A percentile compares a stretch with the other conserved stretches of the same genome.
These are phyloP conservation scores for Dicentrarchus labrax DNA, from an alignment of 2,113 vertebrate species.

Conservation along the genomic window DNA sequence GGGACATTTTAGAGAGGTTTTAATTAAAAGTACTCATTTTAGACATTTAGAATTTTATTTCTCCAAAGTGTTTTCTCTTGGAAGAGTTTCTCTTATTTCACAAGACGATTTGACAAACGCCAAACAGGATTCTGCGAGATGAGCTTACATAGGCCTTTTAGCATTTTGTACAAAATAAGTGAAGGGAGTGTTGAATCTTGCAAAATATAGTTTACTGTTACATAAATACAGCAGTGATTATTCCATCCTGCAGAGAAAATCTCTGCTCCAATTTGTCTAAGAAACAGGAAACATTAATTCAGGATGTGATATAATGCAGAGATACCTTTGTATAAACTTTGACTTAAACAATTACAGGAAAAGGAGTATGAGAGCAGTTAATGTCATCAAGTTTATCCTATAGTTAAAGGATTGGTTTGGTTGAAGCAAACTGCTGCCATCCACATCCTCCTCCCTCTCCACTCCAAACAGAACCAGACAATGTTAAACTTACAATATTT, in stretches of 20 bases:
- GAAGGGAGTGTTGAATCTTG: neutral
- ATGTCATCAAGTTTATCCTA: slow-evolving; percentile 1
- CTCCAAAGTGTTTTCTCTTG: slow-evolving; percentile 12
- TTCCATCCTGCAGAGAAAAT: neutral
- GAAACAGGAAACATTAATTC: slow-evolving; percentile 24
- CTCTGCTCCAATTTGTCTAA: neutral
- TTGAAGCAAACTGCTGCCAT: slow-evolving; percentile 6
- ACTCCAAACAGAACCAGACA: slow-evolving; percentile 3
- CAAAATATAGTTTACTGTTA: neutral
- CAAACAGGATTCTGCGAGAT: neutral
- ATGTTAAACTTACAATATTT: slow-evolving; percentile 11
- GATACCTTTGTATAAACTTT: neutral
- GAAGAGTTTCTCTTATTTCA: slow-evolving; percentile 20
- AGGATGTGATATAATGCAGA: slow-evolving; percentile 13
- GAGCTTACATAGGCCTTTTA: neutral
- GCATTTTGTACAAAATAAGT: slow-evolving; percentile 18
- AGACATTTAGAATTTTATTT: slow-evolving; percentile 20
- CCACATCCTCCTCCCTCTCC: neutral
- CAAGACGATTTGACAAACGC: slow-evolving; percentile 3
- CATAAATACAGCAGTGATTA: neutral
- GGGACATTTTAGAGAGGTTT: slow-evolving; percentile 7
- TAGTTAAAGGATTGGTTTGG: slow-evolving; percentile 5
- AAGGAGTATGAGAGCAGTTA: neutral
- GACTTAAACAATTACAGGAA: neutral
- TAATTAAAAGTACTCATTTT: slow-evolving; percentile 3